Conservation (phyloP, 2,113 vertebrate species). For the Oncorhynchus keta region DNA sequence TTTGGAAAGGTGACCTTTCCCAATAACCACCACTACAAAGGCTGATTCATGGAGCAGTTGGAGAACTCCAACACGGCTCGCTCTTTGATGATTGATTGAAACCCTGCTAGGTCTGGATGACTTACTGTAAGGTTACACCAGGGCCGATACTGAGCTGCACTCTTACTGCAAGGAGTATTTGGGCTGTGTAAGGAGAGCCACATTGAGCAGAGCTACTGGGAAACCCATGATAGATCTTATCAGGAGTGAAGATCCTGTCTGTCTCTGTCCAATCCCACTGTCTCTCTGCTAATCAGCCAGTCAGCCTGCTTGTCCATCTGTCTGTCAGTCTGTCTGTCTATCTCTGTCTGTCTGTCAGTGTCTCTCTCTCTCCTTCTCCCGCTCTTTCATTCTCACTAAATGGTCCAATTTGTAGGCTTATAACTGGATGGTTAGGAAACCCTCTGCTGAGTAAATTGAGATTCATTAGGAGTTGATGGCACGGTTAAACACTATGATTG, state of each 20-base stretch:
- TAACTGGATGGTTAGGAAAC: slow-evolving; percentile 28
- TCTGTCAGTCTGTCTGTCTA: slow-evolving; percentile 11
- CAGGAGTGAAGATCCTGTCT: slow-evolving; percentile 44
- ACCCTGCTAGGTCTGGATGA: slow-evolving; percentile 63
- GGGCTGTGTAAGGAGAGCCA: slow-evolving; percentile 33
- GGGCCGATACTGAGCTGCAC: slow-evolving; percentile 56
- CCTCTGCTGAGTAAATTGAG: slow-evolving; percentile 30
- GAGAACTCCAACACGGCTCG: slow-evolving; percentile 32
- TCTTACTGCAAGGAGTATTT: slow-evolving; percentile 40
- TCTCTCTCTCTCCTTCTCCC: slow-evolving; percentile 15
- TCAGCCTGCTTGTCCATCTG: slow-evolving; percentile 4
- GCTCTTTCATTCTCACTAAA: slow-evolving; percentile 30
- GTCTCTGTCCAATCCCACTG: background rate
- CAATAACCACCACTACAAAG: slow-evolving; percentile 59
- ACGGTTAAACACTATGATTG: slow-evolving; percentile 46
- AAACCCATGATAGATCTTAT: slow-evolving; percentile 55
- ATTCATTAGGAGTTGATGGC: slow-evolving; percentile 47
- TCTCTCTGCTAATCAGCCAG: too few relatives aligned
- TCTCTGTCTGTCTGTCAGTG: slow-evolving; percentile 9
- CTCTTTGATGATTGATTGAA: slow-evolving; percentile 73
- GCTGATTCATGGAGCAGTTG: slow-evolving; percentile 58
- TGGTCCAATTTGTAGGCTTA: slow-evolving; percentile 38
- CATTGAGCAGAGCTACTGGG: slow-evolving; percentile 23
- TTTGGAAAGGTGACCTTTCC: slow-evolving; percentile 62
- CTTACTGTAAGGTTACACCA: slow-evolving; percentile 72